Conservation (phyloP, 2,797 vertebrate species). For the Syngnathus rostellatus region DNA sequence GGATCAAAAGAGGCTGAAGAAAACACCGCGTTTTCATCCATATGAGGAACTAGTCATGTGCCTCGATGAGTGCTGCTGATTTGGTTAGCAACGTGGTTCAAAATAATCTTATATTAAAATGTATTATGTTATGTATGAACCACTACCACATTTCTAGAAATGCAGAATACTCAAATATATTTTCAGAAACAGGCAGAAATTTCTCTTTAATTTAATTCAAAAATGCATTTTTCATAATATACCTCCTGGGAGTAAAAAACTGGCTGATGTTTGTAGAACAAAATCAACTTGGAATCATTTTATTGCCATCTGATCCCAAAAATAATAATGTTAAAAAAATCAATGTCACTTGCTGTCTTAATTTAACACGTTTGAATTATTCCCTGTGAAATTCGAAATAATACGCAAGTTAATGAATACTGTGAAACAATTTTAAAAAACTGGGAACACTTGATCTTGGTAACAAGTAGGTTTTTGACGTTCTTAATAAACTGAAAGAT, state of each 20-base stretch:
- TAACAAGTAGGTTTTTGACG: neutral
- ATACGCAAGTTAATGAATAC: too few species aligned
- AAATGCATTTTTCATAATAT: too few species aligned
- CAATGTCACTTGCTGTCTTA: constrained; percentile 33
- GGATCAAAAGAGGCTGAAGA: neutral
- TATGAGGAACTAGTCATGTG: neutral
- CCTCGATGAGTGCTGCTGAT: neutral
- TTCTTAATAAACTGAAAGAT: neutral
- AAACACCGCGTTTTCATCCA: neutral
- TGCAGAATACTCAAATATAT: too few species aligned
- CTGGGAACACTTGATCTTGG: neutral
- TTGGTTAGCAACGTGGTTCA: neutral
- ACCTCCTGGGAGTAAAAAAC: too few species aligned
- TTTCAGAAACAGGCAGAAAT: too few species aligned
- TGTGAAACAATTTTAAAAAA: neutral
- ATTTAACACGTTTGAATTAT: constrained; percentile 44
- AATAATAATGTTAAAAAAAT: constrained; percentile 2
- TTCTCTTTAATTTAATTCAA: too few species aligned
- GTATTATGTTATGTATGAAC: too few species aligned
- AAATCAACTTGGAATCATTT: neutral
- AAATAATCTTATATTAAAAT: neutral
- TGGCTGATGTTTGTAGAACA: too few species aligned
- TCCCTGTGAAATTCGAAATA: constrained; percentile 14
- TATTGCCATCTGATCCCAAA: neutral
- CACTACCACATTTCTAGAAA: too few species aligned